phyloP scores from a whole-genome alignment of 1,140 invertebrate species.

The Wiebesia pumilae region DNA sequence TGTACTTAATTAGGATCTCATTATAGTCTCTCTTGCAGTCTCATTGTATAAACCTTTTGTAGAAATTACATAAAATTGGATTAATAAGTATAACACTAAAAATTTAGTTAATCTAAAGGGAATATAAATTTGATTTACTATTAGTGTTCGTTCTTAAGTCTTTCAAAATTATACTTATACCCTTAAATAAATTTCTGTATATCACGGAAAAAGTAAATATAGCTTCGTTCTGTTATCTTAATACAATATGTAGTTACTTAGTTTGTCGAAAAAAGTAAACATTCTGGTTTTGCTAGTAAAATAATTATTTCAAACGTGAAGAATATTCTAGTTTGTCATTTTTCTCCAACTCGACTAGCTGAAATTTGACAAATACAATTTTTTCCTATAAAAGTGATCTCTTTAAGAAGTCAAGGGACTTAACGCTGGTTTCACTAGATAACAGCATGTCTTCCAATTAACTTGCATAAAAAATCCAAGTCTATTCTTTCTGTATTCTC shows the following conservation, averaged over 20 bases:
- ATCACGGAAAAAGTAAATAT: too few relatives aligned
- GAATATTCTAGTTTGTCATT: too few relatives aligned
- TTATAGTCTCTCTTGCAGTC: slow-evolving; percentile 10
- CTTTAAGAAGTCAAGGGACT: not conserved
- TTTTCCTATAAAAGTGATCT: not conserved
- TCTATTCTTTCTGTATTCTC: slow-evolving; percentile 8
- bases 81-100: not conserved
- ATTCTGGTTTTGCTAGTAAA: too few relatives aligned
- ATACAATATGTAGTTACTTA: too few relatives aligned
- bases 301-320: too few relatives aligned
- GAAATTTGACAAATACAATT: too few relatives aligned
- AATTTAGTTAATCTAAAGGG: not conserved
- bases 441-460: not conserved
- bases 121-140: not conserved
- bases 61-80: slow-evolving; percentile 13
- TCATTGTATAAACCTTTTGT: not conserved
- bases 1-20: slow-evolving; percentile 41
- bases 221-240: too few relatives aligned
- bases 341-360: too few relatives aligned
- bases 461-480: slow-evolving; percentile 42
- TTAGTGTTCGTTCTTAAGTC: not conserved
- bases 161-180: not conserved
- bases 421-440: not conserved
- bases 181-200: not conserved
- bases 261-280: too few relatives aligned